These are phyloP conservation scores for Meriones psammophilus DNA, from an alignment of 2,797 vertebrate genomes.

Conservation along the genomic window DNA sequence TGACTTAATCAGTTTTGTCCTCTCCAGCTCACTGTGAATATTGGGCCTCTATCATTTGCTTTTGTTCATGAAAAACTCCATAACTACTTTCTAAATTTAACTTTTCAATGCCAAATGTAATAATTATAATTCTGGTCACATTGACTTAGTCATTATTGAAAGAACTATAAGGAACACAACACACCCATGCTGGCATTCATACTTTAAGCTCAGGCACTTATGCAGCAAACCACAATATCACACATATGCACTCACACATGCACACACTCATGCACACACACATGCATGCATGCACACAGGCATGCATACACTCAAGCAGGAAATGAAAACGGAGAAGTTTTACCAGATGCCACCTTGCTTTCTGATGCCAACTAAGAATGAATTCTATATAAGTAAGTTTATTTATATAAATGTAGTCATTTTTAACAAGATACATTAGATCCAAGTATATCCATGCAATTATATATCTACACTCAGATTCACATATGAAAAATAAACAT, in stretches of 20 bases:
- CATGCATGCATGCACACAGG: not conserved
- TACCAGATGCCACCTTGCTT: slow-evolving; percentile 77
- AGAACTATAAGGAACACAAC: slow-evolving; percentile 17
- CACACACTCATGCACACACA: not conserved
- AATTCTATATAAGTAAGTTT: slow-evolving; percentile 75
- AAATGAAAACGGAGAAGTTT: slow-evolving; percentile 73
- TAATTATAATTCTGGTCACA: not conserved
- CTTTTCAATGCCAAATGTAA: slow-evolving; percentile 17
- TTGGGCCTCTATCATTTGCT: not conserved
- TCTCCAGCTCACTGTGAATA: not conserved
- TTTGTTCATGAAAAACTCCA: not conserved
- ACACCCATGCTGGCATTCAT: slow-evolving; percentile 55
- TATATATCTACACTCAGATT: slow-evolving; percentile 64
- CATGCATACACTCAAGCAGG: not conserved
- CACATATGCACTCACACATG: not conserved
- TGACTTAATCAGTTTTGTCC: not conserved
- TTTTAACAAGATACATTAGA: slow-evolving; percentile 78
- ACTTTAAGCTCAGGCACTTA: not conserved
- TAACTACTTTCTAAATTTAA: slow-evolving; percentile 47
- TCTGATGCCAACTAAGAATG: slow-evolving; percentile 77
- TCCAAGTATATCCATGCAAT: slow-evolving; percentile 77
- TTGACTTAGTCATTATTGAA: slow-evolving; percentile 60
- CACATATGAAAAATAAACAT: slow-evolving; percentile 81
- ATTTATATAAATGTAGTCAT: slow-evolving; percentile 78
- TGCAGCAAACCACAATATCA: not conserved